Conservation (phyloP, 2,888 invertebrate species). For the Yponomeuta plumbellus region DNA sequence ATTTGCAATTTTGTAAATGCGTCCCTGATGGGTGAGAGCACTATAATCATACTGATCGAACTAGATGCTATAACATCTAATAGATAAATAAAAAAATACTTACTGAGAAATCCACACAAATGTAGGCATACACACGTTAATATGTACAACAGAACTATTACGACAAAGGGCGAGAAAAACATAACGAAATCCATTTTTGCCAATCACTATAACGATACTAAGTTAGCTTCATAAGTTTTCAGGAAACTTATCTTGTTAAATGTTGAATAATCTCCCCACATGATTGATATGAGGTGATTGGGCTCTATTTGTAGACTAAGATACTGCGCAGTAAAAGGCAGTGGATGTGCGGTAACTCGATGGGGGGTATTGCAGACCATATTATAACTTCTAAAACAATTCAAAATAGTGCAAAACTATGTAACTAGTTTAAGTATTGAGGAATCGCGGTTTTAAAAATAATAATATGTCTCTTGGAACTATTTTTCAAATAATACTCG, state of each 20-base stretch:
- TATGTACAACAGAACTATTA: conserved; percentile 36
- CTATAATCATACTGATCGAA: no score
- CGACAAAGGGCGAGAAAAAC: conserved; percentile 31
- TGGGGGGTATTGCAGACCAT: no score
- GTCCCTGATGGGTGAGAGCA: no score
- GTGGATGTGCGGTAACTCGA: no score
- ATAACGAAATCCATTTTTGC: conserved; percentile 17
- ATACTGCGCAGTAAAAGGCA: no score
- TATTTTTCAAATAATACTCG: no score
- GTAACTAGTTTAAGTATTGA: no score
- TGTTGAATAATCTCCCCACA: background rate
- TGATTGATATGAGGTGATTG: background rate
- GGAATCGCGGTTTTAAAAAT: no score
- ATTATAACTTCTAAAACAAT: no score
- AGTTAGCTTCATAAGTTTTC: background rate
- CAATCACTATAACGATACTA: background rate
- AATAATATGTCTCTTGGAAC: no score
- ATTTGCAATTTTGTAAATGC: no score
- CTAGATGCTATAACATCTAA: background rate
- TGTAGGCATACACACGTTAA: conserved; percentile 47
- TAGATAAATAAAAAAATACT: conserved; percentile 28
- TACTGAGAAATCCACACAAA: conserved; percentile 45
- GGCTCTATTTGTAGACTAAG: background rate
- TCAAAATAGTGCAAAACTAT: no score
- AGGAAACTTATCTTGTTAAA: background rate